phyloP scores from a whole-genome alignment of 1,140 invertebrate genomes.

The Zaprionus davidi region DNA sequence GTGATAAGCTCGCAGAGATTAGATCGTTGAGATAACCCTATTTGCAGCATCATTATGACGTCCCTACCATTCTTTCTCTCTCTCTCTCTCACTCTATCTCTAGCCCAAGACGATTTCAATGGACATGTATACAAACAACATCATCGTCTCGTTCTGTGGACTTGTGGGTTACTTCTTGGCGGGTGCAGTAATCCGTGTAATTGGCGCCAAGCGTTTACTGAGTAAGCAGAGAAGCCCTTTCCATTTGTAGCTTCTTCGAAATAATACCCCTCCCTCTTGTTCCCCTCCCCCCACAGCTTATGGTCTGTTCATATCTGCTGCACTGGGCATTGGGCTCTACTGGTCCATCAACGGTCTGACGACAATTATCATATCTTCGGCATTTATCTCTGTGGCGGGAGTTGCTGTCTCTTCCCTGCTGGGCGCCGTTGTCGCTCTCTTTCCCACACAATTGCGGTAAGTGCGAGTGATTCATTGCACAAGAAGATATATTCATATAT shows the following conservation, averaged over 20 bases:
- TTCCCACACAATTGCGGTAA: slow-evolving; percentile 80
- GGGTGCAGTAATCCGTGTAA: slow-evolving; percentile 83
- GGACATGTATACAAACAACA: slow-evolving; percentile 86
- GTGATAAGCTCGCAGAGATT: not conserved
- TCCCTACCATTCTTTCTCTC: not conserved
- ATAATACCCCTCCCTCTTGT: too few species aligned
- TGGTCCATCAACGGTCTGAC: slow-evolving; percentile 83
- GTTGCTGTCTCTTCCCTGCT: slow-evolving; percentile 73
- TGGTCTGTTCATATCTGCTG: slow-evolving; percentile 79
- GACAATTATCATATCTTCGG: slow-evolving; percentile 69
- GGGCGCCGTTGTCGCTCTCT: slow-evolving; percentile 70
- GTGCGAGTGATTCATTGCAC: not conserved
- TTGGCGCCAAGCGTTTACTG: slow-evolving; percentile 85
- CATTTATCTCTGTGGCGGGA: slow-evolving; percentile 68
- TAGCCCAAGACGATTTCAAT: slow-evolving; percentile 79
- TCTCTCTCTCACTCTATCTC: slow-evolving; percentile 14
- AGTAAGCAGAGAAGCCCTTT: slow-evolving; percentile 54
- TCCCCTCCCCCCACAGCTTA: slow-evolving; percentile 55
- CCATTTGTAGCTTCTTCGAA: not conserved
- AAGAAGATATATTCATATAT: not conserved
- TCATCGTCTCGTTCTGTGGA: slow-evolving; percentile 85
- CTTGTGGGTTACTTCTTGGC: slow-evolving; percentile 85
- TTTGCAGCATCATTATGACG: not conserved
- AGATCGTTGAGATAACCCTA: not conserved
- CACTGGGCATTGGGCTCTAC: slow-evolving; percentile 84